Base-by-base conservation (phyloP, 2,888 invertebrate species). In the Cremastinae sp. region DNA sequence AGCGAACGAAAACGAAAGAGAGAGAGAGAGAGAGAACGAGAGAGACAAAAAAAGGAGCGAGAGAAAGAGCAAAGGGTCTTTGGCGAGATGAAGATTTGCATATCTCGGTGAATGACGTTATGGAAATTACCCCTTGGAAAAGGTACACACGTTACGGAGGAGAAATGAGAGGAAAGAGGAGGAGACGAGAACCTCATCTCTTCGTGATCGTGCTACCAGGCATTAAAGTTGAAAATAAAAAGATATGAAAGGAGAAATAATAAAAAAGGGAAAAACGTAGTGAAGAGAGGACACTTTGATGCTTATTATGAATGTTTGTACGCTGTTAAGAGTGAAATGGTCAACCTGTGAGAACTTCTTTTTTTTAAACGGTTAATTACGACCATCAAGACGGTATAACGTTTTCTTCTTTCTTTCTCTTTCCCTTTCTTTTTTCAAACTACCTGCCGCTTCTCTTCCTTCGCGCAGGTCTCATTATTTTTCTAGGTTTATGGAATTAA, bases 31-130 rank as follows among this genome's bases (percentile, higher is more conserved):
- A 14, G 9, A n/a, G 28, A n/a, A 14, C 5, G 49, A 18, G 49
- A 8, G 10, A 18, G 38, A 28, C 14, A n/a, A n/a, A n/a, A n/a
- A n/a, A n/a, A 51, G 2, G 51, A 14, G 14, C n/a, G 51, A 51
- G 51, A 2, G 10, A 14, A n/a, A 51, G 28, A 51, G 28, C n/a
- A 56, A 51, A 62, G 62, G 36, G 43, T 62, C 54, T 62, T 51
- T 7, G 47, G 51, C 28, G 69, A 51, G 43, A 61, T 69, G 59
- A 34, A 53, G 59, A 70, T 61, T 70, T 61, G 53, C 69, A 70
- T 70, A 51, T 53, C 69, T 70, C 69, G 61, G 61, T 61, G 69
- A 70, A 70, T 70, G 69, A 70, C 69, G 51, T 70, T 70, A 72
- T 72, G 65, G 65, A 64, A 65, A 72, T 72, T 72, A 65, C 65